phyloP scores from a whole-genome alignment of 1,140 invertebrate genomes.

The Drosophila ficusphila region DNA sequence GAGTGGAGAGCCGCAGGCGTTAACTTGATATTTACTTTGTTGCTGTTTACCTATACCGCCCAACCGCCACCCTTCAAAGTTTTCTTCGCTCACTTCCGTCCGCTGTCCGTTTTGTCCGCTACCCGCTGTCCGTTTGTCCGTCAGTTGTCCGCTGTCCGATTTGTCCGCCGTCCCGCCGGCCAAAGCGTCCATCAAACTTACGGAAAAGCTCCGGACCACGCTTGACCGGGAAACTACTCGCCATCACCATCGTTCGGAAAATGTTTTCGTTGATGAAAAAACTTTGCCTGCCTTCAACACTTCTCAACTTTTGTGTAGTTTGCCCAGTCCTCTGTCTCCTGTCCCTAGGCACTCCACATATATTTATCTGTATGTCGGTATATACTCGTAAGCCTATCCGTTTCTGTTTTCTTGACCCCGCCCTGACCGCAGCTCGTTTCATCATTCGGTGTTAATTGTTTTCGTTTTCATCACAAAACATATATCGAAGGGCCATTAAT shows the following conservation, averaged over 20 bases:
- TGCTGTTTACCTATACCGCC: slow-evolving; percentile 70
- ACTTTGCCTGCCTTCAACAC: slow-evolving; percentile 80
- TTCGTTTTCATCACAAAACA: slow-evolving; percentile 78
- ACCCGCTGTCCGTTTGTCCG: slow-evolving; percentile 1
- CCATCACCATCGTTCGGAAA: slow-evolving; percentile 47
- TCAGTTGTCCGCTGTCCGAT: slow-evolving; percentile 7
- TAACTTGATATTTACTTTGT: slow-evolving; percentile 82
- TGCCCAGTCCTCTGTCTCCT: slow-evolving; percentile 27
- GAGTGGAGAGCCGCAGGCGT: slow-evolving; percentile 70
- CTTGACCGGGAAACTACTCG: slow-evolving; percentile 74
- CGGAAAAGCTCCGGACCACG: slow-evolving; percentile 37
- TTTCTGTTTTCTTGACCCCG: slow-evolving; percentile 10
- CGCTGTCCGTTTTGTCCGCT: slow-evolving; percentile 11
- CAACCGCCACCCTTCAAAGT: slow-evolving; percentile 44
- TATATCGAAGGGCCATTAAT: slow-evolving; percentile 73
- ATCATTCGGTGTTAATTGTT: slow-evolving; percentile 81
- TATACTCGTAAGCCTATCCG: slow-evolving; percentile 27
- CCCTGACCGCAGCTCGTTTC: slow-evolving; percentile 57
- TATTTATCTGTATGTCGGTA: slow-evolving; percentile 16
- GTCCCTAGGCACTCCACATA: background rate
- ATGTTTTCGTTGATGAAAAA: slow-evolving; percentile 83
- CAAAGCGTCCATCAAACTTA: slow-evolving; percentile 65
- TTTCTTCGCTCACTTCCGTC: slow-evolving; percentile 65
- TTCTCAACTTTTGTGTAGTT: slow-evolving; percentile 79
- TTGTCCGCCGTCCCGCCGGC: slow-evolving; percentile 16